Percentiles rank a stretch among this genome's conserved stretches.
Conservation (phyloP, 2,113 vertebrate genomes). For the Turdus rufiventris region DNA sequence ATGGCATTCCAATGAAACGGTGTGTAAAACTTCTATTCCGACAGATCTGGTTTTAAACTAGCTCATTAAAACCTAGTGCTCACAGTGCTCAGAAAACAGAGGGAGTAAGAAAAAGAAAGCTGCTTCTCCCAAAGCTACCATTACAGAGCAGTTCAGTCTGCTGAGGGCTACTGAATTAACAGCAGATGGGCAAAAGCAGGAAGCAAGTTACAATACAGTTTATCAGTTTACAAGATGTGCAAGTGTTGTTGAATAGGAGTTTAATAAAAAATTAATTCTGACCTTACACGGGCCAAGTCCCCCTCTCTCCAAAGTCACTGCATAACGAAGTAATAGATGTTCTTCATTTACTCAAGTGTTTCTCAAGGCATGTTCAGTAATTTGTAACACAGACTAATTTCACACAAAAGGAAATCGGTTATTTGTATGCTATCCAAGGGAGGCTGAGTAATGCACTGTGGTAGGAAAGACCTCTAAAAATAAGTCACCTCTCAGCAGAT, state of each 20-base stretch:
- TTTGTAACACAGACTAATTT: conserved; percentile 13
- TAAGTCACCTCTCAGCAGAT: conserved; percentile 60
- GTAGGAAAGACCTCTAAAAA: conserved; percentile 62
- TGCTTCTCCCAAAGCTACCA: neutral
- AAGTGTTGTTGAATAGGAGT: neutral
- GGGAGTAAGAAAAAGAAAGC: neutral
- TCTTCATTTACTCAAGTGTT: conserved; percentile 9
- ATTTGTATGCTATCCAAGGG: conserved; percentile 57
- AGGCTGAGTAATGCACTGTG: conserved; percentile 46
- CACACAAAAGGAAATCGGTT: conserved; percentile 46
- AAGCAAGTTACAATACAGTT: neutral
- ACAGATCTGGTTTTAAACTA: neutral
- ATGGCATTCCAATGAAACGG: neutral
- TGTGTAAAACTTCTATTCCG: neutral
- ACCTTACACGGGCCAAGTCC: conserved; percentile 59
- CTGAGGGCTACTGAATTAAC: neutral
- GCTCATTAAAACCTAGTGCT: neutral
- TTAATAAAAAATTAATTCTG: conserved; percentile 44
- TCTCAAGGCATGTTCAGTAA: conserved; percentile 10
- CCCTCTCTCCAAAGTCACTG: conserved; percentile 37
- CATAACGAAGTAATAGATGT: conserved; percentile 1
- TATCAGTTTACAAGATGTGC: neutral
- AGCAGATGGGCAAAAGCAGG: conserved; percentile 26
- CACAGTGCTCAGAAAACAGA: neutral
- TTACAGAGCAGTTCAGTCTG: neutral